Evolutionary conservation across 2,113 vertebrate genomes (phyloP).

Genomic region (Rousettus leschenaultii): DNA sequence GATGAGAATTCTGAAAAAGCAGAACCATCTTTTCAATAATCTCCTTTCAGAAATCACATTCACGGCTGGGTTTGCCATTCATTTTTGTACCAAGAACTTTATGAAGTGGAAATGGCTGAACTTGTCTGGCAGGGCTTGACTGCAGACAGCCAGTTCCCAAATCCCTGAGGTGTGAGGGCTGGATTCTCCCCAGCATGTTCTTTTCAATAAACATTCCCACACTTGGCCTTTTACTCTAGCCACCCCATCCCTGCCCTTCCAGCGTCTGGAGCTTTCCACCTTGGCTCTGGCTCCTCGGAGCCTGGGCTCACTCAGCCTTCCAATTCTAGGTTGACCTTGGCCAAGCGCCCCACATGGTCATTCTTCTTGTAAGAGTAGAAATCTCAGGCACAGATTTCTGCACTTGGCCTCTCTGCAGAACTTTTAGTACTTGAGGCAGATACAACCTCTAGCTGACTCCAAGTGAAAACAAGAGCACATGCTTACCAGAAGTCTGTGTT

Average conservation of each 20-base stretch:
- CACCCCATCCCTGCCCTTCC: neutral
- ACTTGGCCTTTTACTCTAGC: constrained; percentile 54
- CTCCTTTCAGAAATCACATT: constrained; percentile 40
- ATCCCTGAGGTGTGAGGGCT: constrained; percentile 55
- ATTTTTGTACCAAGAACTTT: constrained; percentile 59
- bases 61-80: constrained; percentile 44
- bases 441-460: neutral
- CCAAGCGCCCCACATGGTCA: constrained; percentile 11
- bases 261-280: constrained; percentile 60
- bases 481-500: constrained; percentile 22
- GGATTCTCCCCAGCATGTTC: constrained; percentile 50
- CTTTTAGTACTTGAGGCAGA: neutral
- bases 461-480: neutral
- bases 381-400: constrained; percentile 37
- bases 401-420: constrained; percentile 40
- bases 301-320: constrained; percentile 20
- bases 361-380: constrained; percentile 58
- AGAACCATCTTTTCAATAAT: constrained; percentile 39
- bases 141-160: constrained; percentile 29
- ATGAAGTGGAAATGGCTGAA: constrained; percentile 64
- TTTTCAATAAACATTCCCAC: constrained; percentile 67
- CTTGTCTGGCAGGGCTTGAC: constrained; percentile 8
- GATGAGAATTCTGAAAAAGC: constrained; percentile 45
- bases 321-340: constrained; percentile 61
- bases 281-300: constrained; percentile 25